Conservation (phyloP, 2,797 vertebrate species). For the Crax fasciolata region DNA sequence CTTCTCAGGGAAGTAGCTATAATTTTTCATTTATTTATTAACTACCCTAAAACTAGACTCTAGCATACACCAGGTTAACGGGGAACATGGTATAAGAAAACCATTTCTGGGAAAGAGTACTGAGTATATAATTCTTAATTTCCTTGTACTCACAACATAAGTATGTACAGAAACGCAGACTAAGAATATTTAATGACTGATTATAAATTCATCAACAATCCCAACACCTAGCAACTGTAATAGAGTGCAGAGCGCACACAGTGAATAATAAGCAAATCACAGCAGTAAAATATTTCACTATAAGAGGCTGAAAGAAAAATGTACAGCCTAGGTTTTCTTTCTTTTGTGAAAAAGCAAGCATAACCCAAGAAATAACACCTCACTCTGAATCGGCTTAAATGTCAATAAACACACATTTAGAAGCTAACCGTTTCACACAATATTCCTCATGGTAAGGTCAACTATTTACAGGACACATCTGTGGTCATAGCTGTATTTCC, state of each 20-base stretch:
- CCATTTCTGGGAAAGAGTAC: slow-evolving; percentile 2
- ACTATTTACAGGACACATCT: background rate
- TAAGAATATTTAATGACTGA: background rate
- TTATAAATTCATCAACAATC: background rate
- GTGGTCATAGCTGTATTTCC: background rate
- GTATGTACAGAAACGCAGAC: slow-evolving; percentile 28
- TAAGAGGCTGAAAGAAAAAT: background rate
- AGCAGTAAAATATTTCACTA: background rate
- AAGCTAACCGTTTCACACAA: background rate
- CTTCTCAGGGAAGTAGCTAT: background rate
- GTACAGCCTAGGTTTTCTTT: background rate
- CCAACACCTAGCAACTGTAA: background rate
- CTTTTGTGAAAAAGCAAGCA: background rate
- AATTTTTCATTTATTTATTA: background rate
- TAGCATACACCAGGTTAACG: background rate
- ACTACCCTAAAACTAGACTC: background rate
- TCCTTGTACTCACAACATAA: background rate
- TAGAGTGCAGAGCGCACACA: background rate
- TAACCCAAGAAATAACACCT: background rate
- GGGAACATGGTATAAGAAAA: slow-evolving; percentile 5
- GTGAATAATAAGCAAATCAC: background rate
- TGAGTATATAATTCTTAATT: background rate
- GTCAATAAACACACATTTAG: background rate
- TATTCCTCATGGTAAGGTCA: background rate
- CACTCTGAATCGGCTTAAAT: background rate